Evolutionary conservation across 2,888 invertebrate species (phyloP).

Genomic region (Pachliopta kotzebuea): DNA sequence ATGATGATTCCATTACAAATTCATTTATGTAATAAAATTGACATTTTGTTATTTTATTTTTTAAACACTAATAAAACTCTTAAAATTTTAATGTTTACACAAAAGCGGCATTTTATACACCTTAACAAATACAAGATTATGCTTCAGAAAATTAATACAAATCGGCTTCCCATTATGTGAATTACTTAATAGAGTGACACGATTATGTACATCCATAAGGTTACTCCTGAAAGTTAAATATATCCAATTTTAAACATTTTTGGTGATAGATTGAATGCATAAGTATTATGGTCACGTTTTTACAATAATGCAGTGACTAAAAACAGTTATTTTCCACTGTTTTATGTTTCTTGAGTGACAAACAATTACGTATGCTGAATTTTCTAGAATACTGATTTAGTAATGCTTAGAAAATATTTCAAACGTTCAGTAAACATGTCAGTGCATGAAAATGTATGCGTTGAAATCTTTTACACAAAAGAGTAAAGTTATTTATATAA

Average conservation of each 20-base stretch:
- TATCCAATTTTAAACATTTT: constrained; percentile 16
- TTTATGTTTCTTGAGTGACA: too few relatives aligned
- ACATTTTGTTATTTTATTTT: too few relatives aligned
- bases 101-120: constrained; percentile 21
- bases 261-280: constrained; percentile 23
- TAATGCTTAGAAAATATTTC: too few relatives aligned
- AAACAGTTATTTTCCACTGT: too few relatives aligned
- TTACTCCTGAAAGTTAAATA: constrained; percentile 6
- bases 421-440: too few relatives aligned
- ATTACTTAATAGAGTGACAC: constrained; percentile 17
- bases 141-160: constrained; percentile 37
- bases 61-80: neutral
- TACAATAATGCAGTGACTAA: neutral
- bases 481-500: too few relatives aligned
- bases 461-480: too few relatives aligned
- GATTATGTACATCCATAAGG: constrained; percentile 29
- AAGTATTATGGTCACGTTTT: constrained; percentile 9
- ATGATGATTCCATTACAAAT: too few relatives aligned
- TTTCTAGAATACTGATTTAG: too few relatives aligned
- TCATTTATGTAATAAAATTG: too few relatives aligned
- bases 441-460: too few relatives aligned
- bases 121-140: constrained; percentile 10
- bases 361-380: too few relatives aligned
- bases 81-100: neutral
- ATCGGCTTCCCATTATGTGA: constrained; percentile 34